phyloP scores from a whole-genome alignment of 2,888 invertebrate species.

The Anarsia innoxiella region DNA sequence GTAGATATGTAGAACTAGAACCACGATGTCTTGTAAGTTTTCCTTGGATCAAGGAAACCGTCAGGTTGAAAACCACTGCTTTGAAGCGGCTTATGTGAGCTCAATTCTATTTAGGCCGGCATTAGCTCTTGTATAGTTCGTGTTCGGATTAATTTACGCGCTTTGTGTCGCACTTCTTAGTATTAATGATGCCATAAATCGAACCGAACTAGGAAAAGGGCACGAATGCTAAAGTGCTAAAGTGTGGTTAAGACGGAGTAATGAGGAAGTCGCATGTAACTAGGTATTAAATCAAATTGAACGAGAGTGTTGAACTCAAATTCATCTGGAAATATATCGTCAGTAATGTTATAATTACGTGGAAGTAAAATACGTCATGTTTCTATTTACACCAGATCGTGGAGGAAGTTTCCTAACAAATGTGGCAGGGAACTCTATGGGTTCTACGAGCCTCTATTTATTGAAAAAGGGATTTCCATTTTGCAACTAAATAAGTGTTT shows the following conservation, averaged over 20 bases:
- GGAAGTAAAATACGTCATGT: too few species aligned
- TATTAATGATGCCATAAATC: constrained; percentile 13
- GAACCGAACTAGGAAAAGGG: constrained; percentile 5
- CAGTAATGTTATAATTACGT: too few species aligned
- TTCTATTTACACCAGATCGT: too few species aligned
- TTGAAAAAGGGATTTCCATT: too few species aligned
- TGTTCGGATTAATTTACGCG: constrained; percentile 12
- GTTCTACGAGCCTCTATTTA: too few species aligned
- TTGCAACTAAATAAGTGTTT: too few species aligned
- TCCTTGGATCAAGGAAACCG: not conserved
- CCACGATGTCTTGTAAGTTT: not conserved
- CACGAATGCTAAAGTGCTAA: constrained; percentile 1
- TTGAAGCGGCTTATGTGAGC: constrained; percentile 3
- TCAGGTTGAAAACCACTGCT: constrained; percentile 6
- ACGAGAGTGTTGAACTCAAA: too few species aligned
- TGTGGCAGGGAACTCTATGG: too few species aligned
- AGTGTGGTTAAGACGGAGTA: constrained; percentile 4
- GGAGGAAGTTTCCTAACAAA: too few species aligned
- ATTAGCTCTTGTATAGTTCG: constrained; percentile 3
- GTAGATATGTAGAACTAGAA: too few species aligned
- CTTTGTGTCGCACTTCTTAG: constrained; percentile 3
- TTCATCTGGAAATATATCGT: too few species aligned
- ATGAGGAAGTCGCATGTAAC: constrained; percentile 3
- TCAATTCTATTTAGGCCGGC: constrained; percentile 8
- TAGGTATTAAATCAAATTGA: too few species aligned